phyloP scores from a whole-genome alignment of 2,797 vertebrate genomes.

The Gadopsis bispinosus region DNA sequence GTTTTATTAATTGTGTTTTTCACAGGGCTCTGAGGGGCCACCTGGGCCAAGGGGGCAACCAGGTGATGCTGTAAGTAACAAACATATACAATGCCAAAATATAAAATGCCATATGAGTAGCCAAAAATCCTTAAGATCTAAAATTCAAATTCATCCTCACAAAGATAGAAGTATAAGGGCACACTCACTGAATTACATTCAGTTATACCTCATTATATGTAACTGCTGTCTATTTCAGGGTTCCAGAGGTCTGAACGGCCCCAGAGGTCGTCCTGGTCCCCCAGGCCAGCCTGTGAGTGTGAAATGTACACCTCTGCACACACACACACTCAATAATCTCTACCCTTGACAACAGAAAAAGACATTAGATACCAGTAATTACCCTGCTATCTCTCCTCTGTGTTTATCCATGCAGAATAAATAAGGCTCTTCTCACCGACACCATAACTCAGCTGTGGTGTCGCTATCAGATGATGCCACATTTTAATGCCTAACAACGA shows the following conservation, averaged over 20 bases:
- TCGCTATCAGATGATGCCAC: slow-evolving; percentile 3
- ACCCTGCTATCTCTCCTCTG: neutral
- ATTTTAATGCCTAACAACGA: slow-evolving; percentile 8
- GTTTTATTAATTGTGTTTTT: slow-evolving; percentile 10
- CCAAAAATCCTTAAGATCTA: neutral
- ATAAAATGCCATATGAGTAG: neutral
- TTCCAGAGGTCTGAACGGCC: slow-evolving; percentile 89
- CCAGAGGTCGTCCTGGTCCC: slow-evolving; percentile 89
- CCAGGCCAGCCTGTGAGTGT: slow-evolving; percentile 90
- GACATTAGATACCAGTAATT: slow-evolving; percentile 5
- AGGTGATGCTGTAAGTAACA: slow-evolving; percentile 91
- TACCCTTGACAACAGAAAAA: neutral
- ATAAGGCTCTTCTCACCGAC: neutral
- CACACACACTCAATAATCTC: neutral
- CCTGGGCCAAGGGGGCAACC: slow-evolving; percentile 93
- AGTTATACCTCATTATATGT: neutral
- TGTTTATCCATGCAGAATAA: slow-evolving; percentile 3
- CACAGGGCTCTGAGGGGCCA: slow-evolving; percentile 94
- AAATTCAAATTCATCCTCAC: neutral
- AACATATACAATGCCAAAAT: neutral
- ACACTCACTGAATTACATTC: neutral
- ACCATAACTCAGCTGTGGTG: slow-evolving; percentile 11
- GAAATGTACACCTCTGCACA: slow-evolving; percentile 16
- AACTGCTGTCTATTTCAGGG: slow-evolving; percentile 81
- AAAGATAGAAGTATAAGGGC: neutral